Base-by-base conservation (phyloP, 2,888 invertebrate genomes). In the Hecatera dysodea region DNA sequence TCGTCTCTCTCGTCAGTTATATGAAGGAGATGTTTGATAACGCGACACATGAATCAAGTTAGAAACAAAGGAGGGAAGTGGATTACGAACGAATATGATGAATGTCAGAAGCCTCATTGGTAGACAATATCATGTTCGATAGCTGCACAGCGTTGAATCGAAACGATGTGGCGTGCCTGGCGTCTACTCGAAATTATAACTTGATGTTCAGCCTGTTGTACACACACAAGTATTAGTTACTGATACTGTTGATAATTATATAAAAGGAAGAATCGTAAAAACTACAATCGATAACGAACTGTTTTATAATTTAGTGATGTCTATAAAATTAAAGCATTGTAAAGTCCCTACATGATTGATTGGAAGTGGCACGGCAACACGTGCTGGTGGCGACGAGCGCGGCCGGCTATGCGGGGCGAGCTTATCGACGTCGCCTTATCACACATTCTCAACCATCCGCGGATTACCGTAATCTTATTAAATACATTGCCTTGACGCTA, bases 391-490 rank as follows among this genome's bases (percentile, higher is more conserved):
- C 44, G 44, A 44, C 22, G 42, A 19, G 24, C 33, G 63, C 24
- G 3, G 1, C 22, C 36, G 19, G 44, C 36, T 5, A 39, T 42
- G 42, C 22, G 52, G 9, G 27, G 4, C 22, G 19, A 22, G 29
- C 44, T 9, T 65, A 27, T 27, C 74, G 22, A 17, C 29, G 11
- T 12, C 42, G 11, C 39, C 48, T 29, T 53, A 44, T 42, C 67
- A 55, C 46, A 22, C 39, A 22, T 22, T 56, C 48, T 42, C 69
- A 56, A 33, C 39, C 1, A n/a, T 52, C 27, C 27, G 11, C 15
- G 27, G 46, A 59, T 52, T 42, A 42, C 17, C 6, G 42, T 62
- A n/a, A 59, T 78, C 36, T 61, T 56, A 44, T 12, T 57, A 46
- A 56, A 24, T 36, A 12, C 44, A 29, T 52, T 24, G 24, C 39